Base-by-base conservation (phyloP, 2,113 vertebrate genomes). In the Dissostichus mawsoni region DNA sequence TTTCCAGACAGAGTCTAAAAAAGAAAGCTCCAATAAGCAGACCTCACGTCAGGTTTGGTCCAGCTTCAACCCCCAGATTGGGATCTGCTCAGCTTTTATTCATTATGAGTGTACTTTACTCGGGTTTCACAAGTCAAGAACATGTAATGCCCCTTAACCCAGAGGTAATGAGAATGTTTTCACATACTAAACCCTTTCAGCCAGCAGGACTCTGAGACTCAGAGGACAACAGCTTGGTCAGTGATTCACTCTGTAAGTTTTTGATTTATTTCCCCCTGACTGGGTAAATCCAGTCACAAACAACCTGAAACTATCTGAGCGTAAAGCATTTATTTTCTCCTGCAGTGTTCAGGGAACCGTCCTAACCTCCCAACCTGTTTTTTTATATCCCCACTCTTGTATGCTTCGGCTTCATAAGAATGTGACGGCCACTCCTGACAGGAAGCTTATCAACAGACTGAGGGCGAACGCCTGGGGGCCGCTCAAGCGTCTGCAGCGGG, bases 211-310 rank as follows among this genome's bases (percentile, higher is more conserved):
- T 62, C 45, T 55, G 36, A 41, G 36, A 23, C 55, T 45, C n/a
- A 4, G 62, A 71, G 47, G 20, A 68, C 23, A 50, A 11, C 29
- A 8, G 33, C 81, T 55, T 50, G 50, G 62, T 81, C 23, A 75
- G 79, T 48, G 9, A 6, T 77, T 82, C 56, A 13, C 5, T 16
- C 53, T 74, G 48, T 9, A 36, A 2, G 50, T 50, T 75, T 75
- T 61, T 61, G 53, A 59, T 71, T 77, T 51, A 2, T 5, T 0
- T 4, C 33, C 45, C 11, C 23, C 77, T 17, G 29, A 73, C 48
- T 62, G 74, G 36, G 57, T 74, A 80, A 74, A 82, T 72, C 81
- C 78, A 68, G 64, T 20, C 71, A 67, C 62, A 86, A 78, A 78
- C 78, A 76, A 41, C 11, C 70, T 53, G 14, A 85, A 80, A 57